Conservation (phyloP, 2,113 vertebrate genomes). For the Sitta europaea region DNA sequence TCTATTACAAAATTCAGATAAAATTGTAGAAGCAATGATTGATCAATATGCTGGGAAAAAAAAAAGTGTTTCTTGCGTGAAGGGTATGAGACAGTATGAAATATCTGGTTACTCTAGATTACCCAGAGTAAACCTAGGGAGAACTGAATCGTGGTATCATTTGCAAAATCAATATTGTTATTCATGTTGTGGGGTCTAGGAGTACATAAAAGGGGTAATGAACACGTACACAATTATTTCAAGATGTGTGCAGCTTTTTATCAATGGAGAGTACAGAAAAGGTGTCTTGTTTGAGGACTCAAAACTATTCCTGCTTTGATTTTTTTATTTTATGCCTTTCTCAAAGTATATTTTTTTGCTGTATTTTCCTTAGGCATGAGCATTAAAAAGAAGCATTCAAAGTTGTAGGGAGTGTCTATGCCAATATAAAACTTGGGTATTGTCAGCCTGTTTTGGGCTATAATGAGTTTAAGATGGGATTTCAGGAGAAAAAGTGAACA, state of each 20-base stretch:
- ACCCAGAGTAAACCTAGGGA: neutral
- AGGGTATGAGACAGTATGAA: neutral
- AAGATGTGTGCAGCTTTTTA: neutral
- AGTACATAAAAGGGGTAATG: neutral
- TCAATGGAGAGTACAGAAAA: neutral
- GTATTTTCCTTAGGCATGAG: neutral
- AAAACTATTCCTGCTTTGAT: neutral
- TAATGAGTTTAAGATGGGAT: neutral
- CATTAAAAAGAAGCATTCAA: neutral
- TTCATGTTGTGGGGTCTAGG: neutral
- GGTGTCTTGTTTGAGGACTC: neutral
- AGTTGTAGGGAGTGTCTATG: neutral
- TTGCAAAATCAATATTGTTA: neutral
- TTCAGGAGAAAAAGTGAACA: neutral
- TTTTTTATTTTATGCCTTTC: neutral
- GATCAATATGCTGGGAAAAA: neutral
- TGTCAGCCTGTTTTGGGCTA: neutral
- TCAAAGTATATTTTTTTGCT: neutral
- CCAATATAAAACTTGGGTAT: neutral
- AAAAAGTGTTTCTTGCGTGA: neutral
- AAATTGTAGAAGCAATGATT: neutral
- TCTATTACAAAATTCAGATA: neutral
- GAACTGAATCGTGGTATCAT: neutral
- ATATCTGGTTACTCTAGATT: neutral
- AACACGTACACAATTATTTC: neutral